phyloP scores from a whole-genome alignment of 2,797 vertebrate genomes.

The Premnoplex brunnescens region DNA sequence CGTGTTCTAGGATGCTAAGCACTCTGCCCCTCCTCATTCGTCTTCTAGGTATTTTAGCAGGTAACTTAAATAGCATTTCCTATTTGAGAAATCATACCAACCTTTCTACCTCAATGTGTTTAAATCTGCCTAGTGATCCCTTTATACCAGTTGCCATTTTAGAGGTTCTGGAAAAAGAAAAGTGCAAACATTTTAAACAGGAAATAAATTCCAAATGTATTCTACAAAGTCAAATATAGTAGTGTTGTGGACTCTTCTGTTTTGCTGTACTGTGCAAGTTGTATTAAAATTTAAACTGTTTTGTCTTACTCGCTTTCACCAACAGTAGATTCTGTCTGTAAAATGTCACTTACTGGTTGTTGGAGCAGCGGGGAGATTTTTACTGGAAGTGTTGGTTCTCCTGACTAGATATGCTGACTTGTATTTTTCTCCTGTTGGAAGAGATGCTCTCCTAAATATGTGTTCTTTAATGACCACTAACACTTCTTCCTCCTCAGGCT shows the following conservation, averaged over 20 bases:
- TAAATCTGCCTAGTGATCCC: fast-evolving
- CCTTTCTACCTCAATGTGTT: background rate
- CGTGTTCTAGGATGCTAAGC: background rate
- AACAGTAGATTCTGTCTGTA: background rate
- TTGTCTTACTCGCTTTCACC: background rate
- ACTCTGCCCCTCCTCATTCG: background rate
- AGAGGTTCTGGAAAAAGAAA: background rate
- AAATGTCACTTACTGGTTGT: background rate
- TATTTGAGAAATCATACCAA: background rate
- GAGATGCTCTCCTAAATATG: background rate
- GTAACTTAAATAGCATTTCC: background rate
- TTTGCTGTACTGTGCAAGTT: background rate
- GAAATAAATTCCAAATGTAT: background rate
- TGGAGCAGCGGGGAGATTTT: background rate
- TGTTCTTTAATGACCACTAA: background rate
- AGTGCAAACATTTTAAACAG: background rate
- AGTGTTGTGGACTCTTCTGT: background rate
- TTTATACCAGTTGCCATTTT: background rate
- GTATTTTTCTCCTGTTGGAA: background rate
- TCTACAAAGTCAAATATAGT: background rate
- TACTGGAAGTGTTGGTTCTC: background rate
- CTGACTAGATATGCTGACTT: background rate
- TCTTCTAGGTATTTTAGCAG: background rate
- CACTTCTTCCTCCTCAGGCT: slow-evolving; percentile 78
- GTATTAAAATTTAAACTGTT: background rate